Conservation (phyloP, 2,888 invertebrate genomes). For the Sinhomidia bicolor region DNA sequence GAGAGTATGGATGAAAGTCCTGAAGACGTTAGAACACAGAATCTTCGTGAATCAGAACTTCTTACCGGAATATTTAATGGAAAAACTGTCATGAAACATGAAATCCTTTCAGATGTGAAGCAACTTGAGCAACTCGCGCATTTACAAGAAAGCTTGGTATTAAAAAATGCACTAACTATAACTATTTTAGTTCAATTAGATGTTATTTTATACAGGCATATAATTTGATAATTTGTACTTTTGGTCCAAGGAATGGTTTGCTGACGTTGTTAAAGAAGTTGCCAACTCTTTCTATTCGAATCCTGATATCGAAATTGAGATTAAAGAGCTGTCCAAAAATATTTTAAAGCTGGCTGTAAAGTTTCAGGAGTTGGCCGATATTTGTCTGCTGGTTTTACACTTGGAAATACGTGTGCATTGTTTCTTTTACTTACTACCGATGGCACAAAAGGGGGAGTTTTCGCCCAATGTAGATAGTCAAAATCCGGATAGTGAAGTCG, state of each 20-base stretch:
- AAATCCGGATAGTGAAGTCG: constrained; percentile 89
- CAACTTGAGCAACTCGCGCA: constrained; percentile 93
- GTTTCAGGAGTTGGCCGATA: constrained; percentile 94
- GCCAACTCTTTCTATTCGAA: constrained; percentile 71
- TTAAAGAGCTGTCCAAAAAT: constrained; percentile 72
- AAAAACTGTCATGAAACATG: constrained; percentile 90
- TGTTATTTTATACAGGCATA: not conserved
- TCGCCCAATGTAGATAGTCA: constrained; percentile 87
- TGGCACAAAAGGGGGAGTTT: constrained; percentile 82
- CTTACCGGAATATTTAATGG: constrained; percentile 95
- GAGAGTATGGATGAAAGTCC: constrained; percentile 87
- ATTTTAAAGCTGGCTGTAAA: constrained; percentile 86
- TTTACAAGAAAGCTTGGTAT: constrained; percentile 94
- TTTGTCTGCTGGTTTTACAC: constrained; percentile 94
- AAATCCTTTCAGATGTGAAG: constrained; percentile 92
- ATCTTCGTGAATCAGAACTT: constrained; percentile 95
- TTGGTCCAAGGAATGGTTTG: constrained; percentile 88
- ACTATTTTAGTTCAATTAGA: constrained; percentile 74
- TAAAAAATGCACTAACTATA: not conserved
- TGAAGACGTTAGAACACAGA: constrained; percentile 89
- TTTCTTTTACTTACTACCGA: constrained; percentile 93
- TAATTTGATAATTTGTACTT: no score
- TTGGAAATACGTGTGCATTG: constrained; percentile 97
- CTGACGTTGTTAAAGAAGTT: constrained; percentile 81
- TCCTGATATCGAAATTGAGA: constrained; percentile 54